phyloP scores from a whole-genome alignment of 1,140 invertebrate species.

The Halictus rubicundus region DNA sequence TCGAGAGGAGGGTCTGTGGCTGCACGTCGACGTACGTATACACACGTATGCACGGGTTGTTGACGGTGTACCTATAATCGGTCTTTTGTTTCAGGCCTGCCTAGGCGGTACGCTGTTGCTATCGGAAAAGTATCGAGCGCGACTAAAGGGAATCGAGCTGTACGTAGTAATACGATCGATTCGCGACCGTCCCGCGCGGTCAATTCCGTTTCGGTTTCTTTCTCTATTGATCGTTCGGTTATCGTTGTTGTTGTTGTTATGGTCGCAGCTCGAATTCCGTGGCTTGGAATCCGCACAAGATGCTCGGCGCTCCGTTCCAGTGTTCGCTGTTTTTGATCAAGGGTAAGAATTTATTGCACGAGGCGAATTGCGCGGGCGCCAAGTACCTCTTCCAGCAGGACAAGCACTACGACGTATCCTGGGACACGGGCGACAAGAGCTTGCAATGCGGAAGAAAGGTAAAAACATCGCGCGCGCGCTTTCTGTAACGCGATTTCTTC shows the following conservation, averaged over 20 bases:
- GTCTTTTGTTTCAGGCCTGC: conserved; percentile 85
- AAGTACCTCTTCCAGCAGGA: conserved; percentile 95
- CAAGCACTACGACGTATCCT: conserved; percentile 94
- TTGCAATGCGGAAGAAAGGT: conserved; percentile 95
- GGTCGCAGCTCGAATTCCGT: conserved; percentile 87
- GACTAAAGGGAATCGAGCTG: conserved; percentile 87
- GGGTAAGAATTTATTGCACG: conserved; percentile 84
- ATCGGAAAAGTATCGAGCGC: conserved; percentile 84
- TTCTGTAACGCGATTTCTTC: too few species aligned
- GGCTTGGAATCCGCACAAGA: conserved; percentile 97
- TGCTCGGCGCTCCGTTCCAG: conserved; percentile 93
- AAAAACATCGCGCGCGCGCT: conserved; percentile 17
- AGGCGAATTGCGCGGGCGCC: conserved; percentile 89
- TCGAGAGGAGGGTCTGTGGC: conserved; percentile 85
- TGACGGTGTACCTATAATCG: too few species aligned
- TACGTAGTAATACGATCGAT: conserved; percentile 70
- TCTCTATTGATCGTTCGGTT: neutral
- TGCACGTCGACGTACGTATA: conserved; percentile 93
- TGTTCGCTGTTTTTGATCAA: conserved; percentile 91
- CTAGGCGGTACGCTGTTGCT: conserved; percentile 91
- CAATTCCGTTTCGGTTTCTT: too few species aligned
- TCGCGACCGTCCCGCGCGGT: too few species aligned
- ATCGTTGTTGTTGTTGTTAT: neutral
- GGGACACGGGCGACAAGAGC: conserved; percentile 96
- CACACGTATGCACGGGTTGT: too few species aligned